Evolutionary conservation across 2,797 vertebrate species (phyloP).

Genomic region (Sparidentex hasta): DNA sequence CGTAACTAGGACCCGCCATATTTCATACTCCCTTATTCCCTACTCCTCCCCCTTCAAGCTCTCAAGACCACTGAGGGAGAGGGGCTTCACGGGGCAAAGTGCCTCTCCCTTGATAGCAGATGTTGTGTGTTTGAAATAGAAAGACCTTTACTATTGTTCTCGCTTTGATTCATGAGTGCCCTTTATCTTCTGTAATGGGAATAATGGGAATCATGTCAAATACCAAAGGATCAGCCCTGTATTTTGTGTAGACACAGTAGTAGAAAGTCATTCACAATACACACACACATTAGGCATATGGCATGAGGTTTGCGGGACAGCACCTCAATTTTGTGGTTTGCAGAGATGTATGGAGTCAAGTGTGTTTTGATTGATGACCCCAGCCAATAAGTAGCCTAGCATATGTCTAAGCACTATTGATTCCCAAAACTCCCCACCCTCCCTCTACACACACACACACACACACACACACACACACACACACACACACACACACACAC

Average conservation of each 20-base stretch:
- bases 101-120: slow-evolving; percentile 56
- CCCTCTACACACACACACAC: slow-evolving; percentile 35
- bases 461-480: slow-evolving; percentile 29
- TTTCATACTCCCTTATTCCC: slow-evolving; percentile 52
- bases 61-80: slow-evolving; percentile 50
- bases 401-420: slow-evolving; percentile 77
- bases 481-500: slow-evolving; percentile 31
- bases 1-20: slow-evolving; percentile 64
- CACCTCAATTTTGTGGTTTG: slow-evolving; percentile 27
- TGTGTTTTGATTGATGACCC: slow-evolving; percentile 81
- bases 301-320: slow-evolving; percentile 25
- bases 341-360: slow-evolving; percentile 63
- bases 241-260: neutral
- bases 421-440: slow-evolving; percentile 49
- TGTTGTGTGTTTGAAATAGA: slow-evolving; percentile 59
- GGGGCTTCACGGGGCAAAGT: slow-evolving; percentile 51
- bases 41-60: slow-evolving; percentile 36
- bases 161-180: slow-evolving; percentile 57
- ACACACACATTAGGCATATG: neutral
- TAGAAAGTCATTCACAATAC: neutral
- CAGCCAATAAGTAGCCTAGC: slow-evolving; percentile 65
- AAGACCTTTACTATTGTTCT: slow-evolving; percentile 50
- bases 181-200: slow-evolving; percentile 43
- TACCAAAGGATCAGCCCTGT: slow-evolving; percentile 7
- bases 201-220: slow-evolving; percentile 26